These are phyloP conservation scores for Hydrolagus affinis DNA, from an alignment of 2,113 vertebrate species.

Conservation along the genomic window DNA sequence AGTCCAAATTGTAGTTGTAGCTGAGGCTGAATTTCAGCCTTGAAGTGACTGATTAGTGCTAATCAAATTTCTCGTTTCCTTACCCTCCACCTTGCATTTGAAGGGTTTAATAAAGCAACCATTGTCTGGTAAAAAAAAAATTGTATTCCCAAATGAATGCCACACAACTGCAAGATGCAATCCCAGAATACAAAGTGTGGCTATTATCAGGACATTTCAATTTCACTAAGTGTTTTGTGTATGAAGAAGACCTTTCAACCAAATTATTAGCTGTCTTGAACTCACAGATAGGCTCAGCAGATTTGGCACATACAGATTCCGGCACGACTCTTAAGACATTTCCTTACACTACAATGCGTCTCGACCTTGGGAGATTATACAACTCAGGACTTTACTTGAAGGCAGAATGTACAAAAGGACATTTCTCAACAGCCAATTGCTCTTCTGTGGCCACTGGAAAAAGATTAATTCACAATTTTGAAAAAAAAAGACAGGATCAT, in stretches of 20 bases:
- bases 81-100: neutral
- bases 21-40: neutral
- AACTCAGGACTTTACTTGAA: neutral
- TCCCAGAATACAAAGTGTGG: neutral
- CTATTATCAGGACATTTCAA: conserved; percentile 11
- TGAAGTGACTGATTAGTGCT: neutral
- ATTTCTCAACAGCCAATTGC: neutral
- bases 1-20: too few relatives aligned
- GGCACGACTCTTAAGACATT: neutral
- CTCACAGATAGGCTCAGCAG: neutral
- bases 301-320: neutral
- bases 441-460: neutral
- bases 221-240: neutral
- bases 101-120: neutral
- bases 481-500: too few relatives aligned
- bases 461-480: neutral
- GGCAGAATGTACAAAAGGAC: too few relatives aligned
- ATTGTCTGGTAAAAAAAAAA: too few relatives aligned
- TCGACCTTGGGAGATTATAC: neutral
- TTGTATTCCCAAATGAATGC: neutral
- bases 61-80: neutral
- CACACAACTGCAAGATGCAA: neutral
- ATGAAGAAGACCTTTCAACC: neutral
- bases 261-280: neutral
- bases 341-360: neutral